Percentiles rank a stretch among this genome's conserved stretches.
These are phyloP conservation scores for Philonicus albiceps DNA, from an alignment of 2,888 invertebrate species.

Conservation along the genomic window DNA sequence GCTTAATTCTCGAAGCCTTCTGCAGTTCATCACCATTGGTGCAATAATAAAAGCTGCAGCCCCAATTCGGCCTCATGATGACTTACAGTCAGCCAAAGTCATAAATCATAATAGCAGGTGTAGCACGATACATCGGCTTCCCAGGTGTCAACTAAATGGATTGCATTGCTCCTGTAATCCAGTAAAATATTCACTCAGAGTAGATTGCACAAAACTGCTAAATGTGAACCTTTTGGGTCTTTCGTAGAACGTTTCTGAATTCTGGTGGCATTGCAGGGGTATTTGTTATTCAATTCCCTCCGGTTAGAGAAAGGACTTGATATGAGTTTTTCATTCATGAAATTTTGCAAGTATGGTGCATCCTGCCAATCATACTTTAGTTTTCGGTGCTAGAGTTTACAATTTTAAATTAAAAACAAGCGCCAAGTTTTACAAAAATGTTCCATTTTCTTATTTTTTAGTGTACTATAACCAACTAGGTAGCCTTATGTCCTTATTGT, in stretches of 20 bases:
- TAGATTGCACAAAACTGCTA: not conserved
- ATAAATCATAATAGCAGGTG: not conserved
- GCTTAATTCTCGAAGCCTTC: not conserved
- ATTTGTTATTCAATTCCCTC: not conserved
- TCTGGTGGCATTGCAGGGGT: not conserved
- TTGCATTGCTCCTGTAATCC: not conserved
- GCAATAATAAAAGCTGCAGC: not conserved
- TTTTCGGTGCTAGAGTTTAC: not conserved
- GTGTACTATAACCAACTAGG: too few relatives aligned
- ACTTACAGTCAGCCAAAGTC: not conserved
- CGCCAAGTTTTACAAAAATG: not conserved
- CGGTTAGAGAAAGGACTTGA: not conserved
- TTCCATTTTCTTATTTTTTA: not conserved
- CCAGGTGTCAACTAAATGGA: not conserved
- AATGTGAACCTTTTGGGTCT: not conserved
- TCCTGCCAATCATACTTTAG: not conserved
- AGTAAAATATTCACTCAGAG: not conserved
- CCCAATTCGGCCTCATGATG: not conserved
- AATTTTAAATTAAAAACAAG: not conserved
- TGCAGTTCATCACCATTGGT: not conserved
- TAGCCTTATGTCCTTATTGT: too few relatives aligned
- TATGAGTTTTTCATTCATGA: not conserved
- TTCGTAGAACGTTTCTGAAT: not conserved
- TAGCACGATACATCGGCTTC: not conserved
- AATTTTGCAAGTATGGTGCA: not conserved